Evolutionary conservation across 1,140 invertebrate genomes (phyloP).

Genomic region (Acromyrmex echinatior): DNA sequence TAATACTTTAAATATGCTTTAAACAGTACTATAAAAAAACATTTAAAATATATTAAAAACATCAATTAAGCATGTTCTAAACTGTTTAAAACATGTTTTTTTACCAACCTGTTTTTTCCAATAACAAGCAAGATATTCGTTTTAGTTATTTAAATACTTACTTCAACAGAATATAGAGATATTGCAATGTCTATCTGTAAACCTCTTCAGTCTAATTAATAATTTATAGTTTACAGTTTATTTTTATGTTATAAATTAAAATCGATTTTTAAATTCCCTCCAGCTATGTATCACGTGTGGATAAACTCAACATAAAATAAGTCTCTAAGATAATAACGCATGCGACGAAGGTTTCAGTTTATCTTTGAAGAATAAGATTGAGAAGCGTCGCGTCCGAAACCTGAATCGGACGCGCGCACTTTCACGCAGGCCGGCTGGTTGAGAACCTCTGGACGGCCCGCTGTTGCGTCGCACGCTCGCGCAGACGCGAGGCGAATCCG

Average conservation of each 20-base stretch:
- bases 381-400: neutral
- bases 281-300: neutral
- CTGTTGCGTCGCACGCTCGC: conserved; percentile 58
- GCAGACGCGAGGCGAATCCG: conserved; percentile 45
- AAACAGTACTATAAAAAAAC: too few relatives aligned
- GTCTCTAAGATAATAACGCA: neutral
- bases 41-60: too few relatives aligned
- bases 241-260: neutral
- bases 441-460: conserved; percentile 59
- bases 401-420: conserved; percentile 49
- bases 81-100: too few relatives aligned
- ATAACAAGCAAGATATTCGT: too few relatives aligned
- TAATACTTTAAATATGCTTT: too few relatives aligned
- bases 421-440: conserved; percentile 62
- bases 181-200: neutral
- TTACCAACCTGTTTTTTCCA: too few relatives aligned
- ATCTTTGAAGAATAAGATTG: neutral
- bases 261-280: conserved; percentile 3
- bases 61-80: too few relatives aligned
- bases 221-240: neutral
- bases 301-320: neutral
- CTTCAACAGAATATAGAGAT: neutral
- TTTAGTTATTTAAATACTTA: too few relatives aligned
- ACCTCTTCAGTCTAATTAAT: neutral
- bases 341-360: neutral